Percentiles rank a stretch among this genome's conserved stretches.
Conservation (phyloP, 2,113 vertebrate genomes). For the Condylura cristata region DNA sequence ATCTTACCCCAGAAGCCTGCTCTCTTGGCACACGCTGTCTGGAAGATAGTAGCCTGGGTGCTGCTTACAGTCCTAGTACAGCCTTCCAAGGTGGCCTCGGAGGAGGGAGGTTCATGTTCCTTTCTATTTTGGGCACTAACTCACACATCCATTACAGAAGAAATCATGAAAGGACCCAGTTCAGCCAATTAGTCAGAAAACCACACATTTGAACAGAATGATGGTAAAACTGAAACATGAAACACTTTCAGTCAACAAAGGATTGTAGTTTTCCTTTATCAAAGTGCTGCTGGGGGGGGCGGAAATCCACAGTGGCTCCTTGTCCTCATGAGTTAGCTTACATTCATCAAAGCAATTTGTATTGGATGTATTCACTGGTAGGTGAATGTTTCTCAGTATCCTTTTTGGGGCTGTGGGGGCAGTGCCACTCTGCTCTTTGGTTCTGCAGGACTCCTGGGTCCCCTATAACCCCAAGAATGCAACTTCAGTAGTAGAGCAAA, state of each 20-base stretch:
- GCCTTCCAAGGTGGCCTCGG: neutral
- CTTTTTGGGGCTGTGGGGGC: slow-evolving; percentile 35
- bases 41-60: neutral
- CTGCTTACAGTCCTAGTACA: neutral
- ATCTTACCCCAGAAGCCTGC: neutral
- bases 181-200: slow-evolving; percentile 37
- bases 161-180: slow-evolving; percentile 18
- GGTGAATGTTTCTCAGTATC: neutral
- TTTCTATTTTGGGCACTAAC: slow-evolving; percentile 6
- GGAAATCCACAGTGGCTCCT: neutral
- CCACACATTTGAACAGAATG: neutral
- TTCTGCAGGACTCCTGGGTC: slow-evolving; percentile 20
- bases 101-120: neutral
- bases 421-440: neutral
- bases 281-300: slow-evolving; percentile 6
- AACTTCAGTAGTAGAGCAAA: slow-evolving; percentile 4
- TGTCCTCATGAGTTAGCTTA: neutral
- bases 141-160: slow-evolving; percentile 30
- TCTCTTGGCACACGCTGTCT: neutral
- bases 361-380: slow-evolving; percentile 10
- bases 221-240: slow-evolving; percentile 33
- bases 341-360: slow-evolving; percentile 1
- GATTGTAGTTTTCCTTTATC: slow-evolving; percentile 44
- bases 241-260: slow-evolving; percentile 27
- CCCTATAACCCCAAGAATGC: neutral